phyloP scores from a whole-genome alignment of 2,888 invertebrate genomes.

The Apantesis nais region DNA sequence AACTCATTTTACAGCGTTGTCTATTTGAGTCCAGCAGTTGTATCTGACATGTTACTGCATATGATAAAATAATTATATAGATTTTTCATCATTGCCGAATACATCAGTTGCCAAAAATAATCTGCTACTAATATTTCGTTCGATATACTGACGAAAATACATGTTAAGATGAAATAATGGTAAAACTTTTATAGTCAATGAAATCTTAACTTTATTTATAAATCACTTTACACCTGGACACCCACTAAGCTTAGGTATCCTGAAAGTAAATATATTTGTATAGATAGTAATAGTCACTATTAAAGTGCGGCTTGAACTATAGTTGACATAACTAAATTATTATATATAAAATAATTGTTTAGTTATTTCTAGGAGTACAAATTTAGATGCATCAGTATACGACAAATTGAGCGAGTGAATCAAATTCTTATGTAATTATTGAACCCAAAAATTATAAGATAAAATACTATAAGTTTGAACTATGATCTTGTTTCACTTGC shows the following conservation, averaged over 20 bases:
- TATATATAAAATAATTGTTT: background rate
- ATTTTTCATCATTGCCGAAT: too few relatives aligned
- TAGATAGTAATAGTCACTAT: conserved; percentile 37
- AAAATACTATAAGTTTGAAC: background rate
- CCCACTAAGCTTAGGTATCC: conserved; percentile 29
- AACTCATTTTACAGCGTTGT: too few relatives aligned
- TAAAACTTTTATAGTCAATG: background rate
- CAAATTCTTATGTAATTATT: background rate
- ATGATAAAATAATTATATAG: background rate
- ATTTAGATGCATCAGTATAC: background rate
- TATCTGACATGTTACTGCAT: background rate
- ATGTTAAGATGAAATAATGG: background rate
- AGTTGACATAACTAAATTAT: background rate
- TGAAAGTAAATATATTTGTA: conserved; percentile 29
- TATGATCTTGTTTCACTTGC: background rate
- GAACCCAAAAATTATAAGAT: background rate
- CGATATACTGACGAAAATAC: background rate
- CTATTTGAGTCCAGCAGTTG: too few relatives aligned
- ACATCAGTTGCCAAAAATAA: background rate
- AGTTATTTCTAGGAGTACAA: background rate
- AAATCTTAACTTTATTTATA: background rate
- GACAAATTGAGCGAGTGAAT: background rate
- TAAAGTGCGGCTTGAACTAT: conserved; percentile 21
- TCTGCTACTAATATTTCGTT: background rate
- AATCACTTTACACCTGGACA: background rate